Conservation (phyloP, 2,888 invertebrate genomes). For the Liposcelis brunnea region DNA sequence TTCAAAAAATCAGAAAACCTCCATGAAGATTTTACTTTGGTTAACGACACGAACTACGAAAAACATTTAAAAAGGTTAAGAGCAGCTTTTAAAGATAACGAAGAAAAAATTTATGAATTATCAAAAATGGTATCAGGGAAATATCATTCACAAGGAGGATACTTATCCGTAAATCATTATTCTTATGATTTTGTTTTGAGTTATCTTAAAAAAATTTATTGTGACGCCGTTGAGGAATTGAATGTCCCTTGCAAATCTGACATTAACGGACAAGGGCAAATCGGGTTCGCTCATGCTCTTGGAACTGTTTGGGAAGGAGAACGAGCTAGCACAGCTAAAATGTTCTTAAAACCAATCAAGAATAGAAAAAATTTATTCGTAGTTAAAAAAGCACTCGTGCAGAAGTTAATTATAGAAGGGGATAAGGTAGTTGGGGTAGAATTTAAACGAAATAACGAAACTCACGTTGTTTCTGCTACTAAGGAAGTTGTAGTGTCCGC, state of each 20-base stretch:
- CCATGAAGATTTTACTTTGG: conserved; percentile 29
- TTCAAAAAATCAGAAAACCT: conserved; percentile 27
- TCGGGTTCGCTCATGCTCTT: conserved; percentile 17
- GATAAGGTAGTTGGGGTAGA: conserved; percentile 37
- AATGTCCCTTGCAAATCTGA: conserved; percentile 45
- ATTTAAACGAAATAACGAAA: conserved; percentile 32
- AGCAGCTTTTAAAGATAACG: conserved; percentile 1
- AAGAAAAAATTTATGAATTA: conserved; percentile 9
- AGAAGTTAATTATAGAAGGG: conserved; percentile 18
- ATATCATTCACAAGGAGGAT: conserved; percentile 60
- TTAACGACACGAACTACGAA: conserved; percentile 2
- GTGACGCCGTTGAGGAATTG: conserved; percentile 61
- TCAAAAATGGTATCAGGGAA: conserved; percentile 22
- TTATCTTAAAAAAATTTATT: conserved; percentile 26
- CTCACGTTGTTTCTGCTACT: conserved; percentile 33
- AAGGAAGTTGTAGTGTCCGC: conserved; percentile 57
- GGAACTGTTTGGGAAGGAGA: conserved; percentile 13
- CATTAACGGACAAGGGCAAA: conserved; percentile 21
- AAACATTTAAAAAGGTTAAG: conserved; percentile 19
- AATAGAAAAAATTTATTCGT: conserved; percentile 20
- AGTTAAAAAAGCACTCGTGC: conserved; percentile 19
- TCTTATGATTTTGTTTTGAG: conserved; percentile 51
- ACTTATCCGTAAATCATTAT: conserved; percentile 62
- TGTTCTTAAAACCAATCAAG: conserved; percentile 33
- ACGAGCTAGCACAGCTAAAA: conserved; percentile 38